These are phyloP conservation scores for Zapornia atra DNA, from an alignment of 2,113 vertebrate genomes.

Conservation along the genomic window DNA sequence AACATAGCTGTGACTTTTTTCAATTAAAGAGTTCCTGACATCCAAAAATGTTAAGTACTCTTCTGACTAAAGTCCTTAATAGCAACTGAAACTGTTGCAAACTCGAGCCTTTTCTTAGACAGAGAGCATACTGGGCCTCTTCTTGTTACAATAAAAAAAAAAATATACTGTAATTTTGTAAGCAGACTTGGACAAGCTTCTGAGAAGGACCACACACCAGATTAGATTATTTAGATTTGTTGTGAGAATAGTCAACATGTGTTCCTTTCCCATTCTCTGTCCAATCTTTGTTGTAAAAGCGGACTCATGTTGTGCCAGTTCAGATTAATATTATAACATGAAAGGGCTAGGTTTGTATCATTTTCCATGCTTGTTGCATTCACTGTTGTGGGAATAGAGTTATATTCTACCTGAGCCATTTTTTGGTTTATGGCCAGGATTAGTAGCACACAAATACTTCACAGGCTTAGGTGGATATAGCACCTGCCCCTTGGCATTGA, in stretches of 20 bases:
- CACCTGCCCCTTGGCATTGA: background rate
- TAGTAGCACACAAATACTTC: slow-evolving; percentile 7
- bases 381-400: slow-evolving; percentile 30
- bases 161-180: slow-evolving; percentile 29
- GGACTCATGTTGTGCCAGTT: slow-evolving; percentile 67
- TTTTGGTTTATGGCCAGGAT: slow-evolving; percentile 4
- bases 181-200: slow-evolving; percentile 51
- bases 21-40: background rate
- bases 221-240: slow-evolving; percentile 65
- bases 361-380: slow-evolving; percentile 1
- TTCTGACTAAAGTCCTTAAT: background rate
- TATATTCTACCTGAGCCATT: slow-evolving; percentile 19
- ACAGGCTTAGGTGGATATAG: background rate
- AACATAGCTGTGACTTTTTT: background rate
- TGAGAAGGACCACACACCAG: slow-evolving; percentile 56
- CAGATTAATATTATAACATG: slow-evolving; percentile 64
- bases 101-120: background rate
- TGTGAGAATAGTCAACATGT: slow-evolving; percentile 27
- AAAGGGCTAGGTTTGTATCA: slow-evolving; percentile 55
- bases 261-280: slow-evolving; percentile 47
- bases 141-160: background rate
- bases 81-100: background rate
- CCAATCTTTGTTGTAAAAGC: slow-evolving; percentile 50
- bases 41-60: background rate
- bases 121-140: background rate